Evolutionary conservation across 2,888 invertebrate species (phyloP).

Genomic region (Drosophila paracracens): DNA sequence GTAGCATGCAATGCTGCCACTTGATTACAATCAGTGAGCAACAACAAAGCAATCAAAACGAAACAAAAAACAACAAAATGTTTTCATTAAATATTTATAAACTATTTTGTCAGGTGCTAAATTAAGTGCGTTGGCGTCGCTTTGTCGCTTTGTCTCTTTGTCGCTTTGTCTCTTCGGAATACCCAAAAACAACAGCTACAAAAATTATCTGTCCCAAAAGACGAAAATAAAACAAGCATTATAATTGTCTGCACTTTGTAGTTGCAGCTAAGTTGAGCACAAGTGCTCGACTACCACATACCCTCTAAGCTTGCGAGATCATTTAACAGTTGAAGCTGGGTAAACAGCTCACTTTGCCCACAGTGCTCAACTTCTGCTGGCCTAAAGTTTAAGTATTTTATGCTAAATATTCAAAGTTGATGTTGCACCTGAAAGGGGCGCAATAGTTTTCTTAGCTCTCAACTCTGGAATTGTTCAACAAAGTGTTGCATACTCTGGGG

Average conservation of each 20-base stretch:
- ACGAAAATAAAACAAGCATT: not conserved
- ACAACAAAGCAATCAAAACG: constrained; percentile 7
- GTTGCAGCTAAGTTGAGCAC: not conserved
- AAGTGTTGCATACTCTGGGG: constrained; percentile 46
- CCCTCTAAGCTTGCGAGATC: not conserved
- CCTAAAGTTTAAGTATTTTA: not conserved
- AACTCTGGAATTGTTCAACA: not conserved
- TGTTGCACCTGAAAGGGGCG: not conserved
- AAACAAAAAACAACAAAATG: constrained; percentile 17
- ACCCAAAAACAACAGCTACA: not conserved
- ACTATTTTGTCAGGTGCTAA: constrained; percentile 26
- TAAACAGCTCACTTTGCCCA: not conserved
- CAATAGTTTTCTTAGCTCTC: not conserved
- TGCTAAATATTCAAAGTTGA: not conserved
- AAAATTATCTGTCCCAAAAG: not conserved
- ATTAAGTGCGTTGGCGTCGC: constrained; percentile 43
- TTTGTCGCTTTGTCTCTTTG: not conserved
- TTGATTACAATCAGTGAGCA: constrained; percentile 48
- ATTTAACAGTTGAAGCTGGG: not conserved
- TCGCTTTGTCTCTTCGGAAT: not conserved
- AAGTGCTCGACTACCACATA: not conserved
- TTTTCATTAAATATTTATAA: constrained; percentile 64
- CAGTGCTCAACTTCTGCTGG: not conserved
- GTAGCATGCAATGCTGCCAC: constrained; percentile 19
- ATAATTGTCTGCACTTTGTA: not conserved